Conservation (phyloP, 2,888 invertebrate genomes). For the Melinopterus prodromus region DNA sequence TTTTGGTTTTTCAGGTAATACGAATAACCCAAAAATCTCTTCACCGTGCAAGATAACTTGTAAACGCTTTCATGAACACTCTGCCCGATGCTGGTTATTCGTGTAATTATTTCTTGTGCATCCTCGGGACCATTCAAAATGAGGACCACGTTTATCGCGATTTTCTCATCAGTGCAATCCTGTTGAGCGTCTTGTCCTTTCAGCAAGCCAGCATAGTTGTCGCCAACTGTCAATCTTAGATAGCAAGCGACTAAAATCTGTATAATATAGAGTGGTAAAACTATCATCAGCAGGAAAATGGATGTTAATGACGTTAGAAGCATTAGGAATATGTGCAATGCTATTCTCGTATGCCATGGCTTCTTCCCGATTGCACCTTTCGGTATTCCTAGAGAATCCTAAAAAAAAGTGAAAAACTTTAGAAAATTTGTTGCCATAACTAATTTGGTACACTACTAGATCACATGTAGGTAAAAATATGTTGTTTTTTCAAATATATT, state of each 20-base stretch:
- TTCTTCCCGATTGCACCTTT: background rate
- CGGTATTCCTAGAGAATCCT: constrained; percentile 10
- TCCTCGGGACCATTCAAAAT: constrained; percentile 8
- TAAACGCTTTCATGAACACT: background rate
- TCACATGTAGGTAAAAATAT: no score
- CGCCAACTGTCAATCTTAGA: background rate
- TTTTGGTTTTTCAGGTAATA: constrained; percentile 9
- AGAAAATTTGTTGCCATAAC: no score
- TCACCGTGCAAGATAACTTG: constrained; percentile 11
- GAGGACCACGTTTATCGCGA: background rate
- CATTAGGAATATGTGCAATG: background rate
- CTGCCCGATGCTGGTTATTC: background rate
- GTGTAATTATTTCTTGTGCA: background rate
- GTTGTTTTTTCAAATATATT: no score
- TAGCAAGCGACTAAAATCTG: background rate
- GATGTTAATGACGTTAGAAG: background rate
- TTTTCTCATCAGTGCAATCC: background rate
- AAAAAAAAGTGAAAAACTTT: background rate
- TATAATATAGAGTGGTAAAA: background rate
- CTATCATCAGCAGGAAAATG: background rate
- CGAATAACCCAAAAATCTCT: constrained; percentile 11
- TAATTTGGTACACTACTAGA: no score
- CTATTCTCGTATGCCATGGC: background rate
- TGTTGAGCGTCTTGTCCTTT: constrained; percentile 4
- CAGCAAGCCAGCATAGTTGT: constrained; percentile 10